Evolutionary conservation across 2,888 invertebrate species (phyloP).

Genomic region (Scelioninae gen. 2): DNA sequence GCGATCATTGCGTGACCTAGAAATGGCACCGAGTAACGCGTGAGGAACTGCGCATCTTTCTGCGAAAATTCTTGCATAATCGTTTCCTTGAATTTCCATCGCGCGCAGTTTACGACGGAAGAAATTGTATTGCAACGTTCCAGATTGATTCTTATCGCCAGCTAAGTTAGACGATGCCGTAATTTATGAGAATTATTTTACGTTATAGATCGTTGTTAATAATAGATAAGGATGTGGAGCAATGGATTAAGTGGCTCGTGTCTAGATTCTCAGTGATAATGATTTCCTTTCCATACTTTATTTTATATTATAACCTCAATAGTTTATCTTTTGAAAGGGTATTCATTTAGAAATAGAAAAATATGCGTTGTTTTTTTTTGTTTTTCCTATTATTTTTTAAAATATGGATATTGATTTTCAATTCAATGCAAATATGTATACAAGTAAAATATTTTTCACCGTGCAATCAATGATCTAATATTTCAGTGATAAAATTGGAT

Average conservation of each 20-base stretch:
- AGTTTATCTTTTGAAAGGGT: no score
- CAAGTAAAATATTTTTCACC: no score
- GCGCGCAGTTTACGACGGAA: conserved; percentile 1
- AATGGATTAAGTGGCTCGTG: conserved; percentile 19
- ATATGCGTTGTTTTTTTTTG: no score
- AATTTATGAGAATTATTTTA: conserved; percentile 24
- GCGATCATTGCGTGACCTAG: conserved; percentile 46
- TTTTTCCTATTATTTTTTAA: no score
- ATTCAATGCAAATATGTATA: no score
- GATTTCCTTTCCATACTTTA: no score
- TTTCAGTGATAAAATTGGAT: no score
- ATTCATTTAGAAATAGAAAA: no score
- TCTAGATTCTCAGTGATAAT: conserved; percentile 3
- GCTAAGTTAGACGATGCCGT: conserved; percentile 7
- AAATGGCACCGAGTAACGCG: conserved; percentile 25
- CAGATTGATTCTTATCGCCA: conserved; percentile 37
- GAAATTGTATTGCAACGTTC: conserved; percentile 15
- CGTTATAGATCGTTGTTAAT: conserved; percentile 2
- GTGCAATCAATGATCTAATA: no score
- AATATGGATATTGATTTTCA: no score
- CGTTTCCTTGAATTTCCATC: conserved; percentile 39
- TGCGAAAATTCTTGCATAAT: conserved; percentile 40
- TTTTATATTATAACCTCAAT: no score
- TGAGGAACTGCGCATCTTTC: conserved; percentile 47
- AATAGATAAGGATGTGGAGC: conserved; percentile 24